These are phyloP conservation scores for Drosophila carrolli DNA, from an alignment of 1,140 invertebrate species.

Conservation along the genomic window DNA sequence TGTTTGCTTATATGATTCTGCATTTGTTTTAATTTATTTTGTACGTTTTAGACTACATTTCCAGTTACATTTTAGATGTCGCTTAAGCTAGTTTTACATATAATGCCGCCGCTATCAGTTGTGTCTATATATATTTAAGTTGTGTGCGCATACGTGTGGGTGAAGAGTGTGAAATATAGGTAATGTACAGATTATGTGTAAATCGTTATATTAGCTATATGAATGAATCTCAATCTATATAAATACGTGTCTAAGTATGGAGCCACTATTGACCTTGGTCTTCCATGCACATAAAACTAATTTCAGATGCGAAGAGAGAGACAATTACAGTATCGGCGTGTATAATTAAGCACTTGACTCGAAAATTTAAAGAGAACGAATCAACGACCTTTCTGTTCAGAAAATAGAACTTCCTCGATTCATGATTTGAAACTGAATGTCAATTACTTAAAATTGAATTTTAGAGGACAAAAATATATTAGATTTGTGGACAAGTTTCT, in stretches of 20 bases:
- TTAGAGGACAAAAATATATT: too few species aligned
- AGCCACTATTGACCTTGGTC: conserved; percentile 25
- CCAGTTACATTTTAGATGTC: conserved; percentile 36
- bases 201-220: conserved; percentile 6
- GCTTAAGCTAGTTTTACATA: conserved; percentile 34
- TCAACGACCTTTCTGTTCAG: background rate
- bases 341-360: background rate
- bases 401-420: background rate
- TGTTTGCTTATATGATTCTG: conserved; percentile 42
- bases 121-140: conserved; percentile 9
- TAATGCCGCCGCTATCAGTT: conserved; percentile 19
- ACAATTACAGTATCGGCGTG: background rate
- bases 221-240: conserved; percentile 8
- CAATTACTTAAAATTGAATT: background rate
- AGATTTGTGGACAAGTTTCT: too few species aligned
- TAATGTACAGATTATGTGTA: conserved; percentile 9
- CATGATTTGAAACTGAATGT: background rate
- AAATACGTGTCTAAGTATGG: conserved; percentile 6
- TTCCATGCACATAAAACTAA: conserved; percentile 1
- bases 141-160: conserved; percentile 10
- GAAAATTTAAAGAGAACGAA: background rate
- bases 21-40: conserved; percentile 38
- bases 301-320: background rate
- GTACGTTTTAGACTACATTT: conserved; percentile 43
- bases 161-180: conserved; percentile 1